Evolutionary conservation across 2,888 invertebrate species (phyloP).

Genomic region (Hesperia comma): DNA sequence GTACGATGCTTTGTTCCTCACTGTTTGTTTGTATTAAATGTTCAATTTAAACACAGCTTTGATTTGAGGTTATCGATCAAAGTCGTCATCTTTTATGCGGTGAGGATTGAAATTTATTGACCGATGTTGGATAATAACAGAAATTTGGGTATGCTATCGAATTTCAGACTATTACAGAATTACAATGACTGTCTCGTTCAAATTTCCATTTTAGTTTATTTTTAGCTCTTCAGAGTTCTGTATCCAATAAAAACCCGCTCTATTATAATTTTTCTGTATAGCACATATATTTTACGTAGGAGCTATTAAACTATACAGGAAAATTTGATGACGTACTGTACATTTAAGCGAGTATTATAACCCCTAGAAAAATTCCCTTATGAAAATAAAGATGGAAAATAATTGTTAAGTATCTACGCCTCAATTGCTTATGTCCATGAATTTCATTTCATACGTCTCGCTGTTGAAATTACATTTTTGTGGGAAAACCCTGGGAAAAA

Average conservation of each 20-base stretch:
- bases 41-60: constrained; percentile 38
- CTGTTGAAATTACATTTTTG: too few relatives aligned
- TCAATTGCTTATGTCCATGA: too few relatives aligned
- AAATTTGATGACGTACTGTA: too few relatives aligned
- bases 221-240: too few relatives aligned
- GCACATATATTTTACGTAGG: too few relatives aligned
- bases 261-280: too few relatives aligned
- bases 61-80: constrained; percentile 39
- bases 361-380: too few relatives aligned
- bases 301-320: too few relatives aligned
- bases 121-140: constrained; percentile 27
- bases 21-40: constrained; percentile 26
- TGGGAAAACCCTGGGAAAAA: not conserved
- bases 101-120: constrained; percentile 35
- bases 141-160: constrained; percentile 25
- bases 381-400: too few relatives aligned
- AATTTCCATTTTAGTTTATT: not conserved
- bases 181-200: not conserved
- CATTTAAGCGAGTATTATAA: too few relatives aligned
- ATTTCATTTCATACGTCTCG: too few relatives aligned
- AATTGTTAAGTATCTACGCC: too few relatives aligned
- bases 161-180: constrained; percentile 21
- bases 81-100: constrained; percentile 28
- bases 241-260: not conserved
- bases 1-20: constrained; percentile 39